These are phyloP conservation scores for Struthio camelus DNA, from an alignment of 2,113 vertebrate species.

Conservation along the genomic window DNA sequence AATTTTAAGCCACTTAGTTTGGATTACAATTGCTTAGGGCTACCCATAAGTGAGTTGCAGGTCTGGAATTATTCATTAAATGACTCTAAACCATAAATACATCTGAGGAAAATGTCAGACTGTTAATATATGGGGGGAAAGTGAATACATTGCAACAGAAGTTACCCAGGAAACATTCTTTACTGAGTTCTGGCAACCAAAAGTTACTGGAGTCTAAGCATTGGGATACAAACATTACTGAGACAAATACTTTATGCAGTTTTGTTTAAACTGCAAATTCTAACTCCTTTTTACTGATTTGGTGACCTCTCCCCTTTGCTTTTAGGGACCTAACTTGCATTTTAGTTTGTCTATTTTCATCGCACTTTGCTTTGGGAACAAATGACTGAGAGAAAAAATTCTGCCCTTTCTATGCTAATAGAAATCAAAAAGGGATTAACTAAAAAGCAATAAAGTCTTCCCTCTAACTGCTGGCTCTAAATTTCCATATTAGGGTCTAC, in stretches of 20 bases:
- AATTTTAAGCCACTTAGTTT: background rate
- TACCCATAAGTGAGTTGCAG: background rate
- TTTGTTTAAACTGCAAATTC: conserved; percentile 24
- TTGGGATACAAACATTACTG: background rate
- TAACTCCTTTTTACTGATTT: background rate
- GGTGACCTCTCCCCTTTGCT: background rate
- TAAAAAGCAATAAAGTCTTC: conserved; percentile 38
- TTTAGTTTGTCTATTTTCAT: conserved; percentile 25
- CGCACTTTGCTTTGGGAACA: conserved; percentile 31
- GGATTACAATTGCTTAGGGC: background rate
- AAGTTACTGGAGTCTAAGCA: conserved; percentile 23
- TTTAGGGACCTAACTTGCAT: conserved; percentile 30
- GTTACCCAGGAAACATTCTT: background rate
- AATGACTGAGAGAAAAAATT: background rate
- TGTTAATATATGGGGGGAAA: background rate
- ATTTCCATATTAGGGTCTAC: conserved; percentile 57
- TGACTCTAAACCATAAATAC: background rate
- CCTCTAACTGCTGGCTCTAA: conserved; percentile 2
- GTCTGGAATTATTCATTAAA: background rate
- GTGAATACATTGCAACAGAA: conserved; percentile 25
- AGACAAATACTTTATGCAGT: conserved; percentile 4
- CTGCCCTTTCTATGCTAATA: conserved; percentile 35
- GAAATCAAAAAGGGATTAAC: conserved; percentile 55
- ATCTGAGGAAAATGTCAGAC: background rate
- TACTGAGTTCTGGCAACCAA: conserved; percentile 2